Base-by-base conservation (phyloP, 2,797 vertebrate genomes). In the Lepus oiostolus region DNA sequence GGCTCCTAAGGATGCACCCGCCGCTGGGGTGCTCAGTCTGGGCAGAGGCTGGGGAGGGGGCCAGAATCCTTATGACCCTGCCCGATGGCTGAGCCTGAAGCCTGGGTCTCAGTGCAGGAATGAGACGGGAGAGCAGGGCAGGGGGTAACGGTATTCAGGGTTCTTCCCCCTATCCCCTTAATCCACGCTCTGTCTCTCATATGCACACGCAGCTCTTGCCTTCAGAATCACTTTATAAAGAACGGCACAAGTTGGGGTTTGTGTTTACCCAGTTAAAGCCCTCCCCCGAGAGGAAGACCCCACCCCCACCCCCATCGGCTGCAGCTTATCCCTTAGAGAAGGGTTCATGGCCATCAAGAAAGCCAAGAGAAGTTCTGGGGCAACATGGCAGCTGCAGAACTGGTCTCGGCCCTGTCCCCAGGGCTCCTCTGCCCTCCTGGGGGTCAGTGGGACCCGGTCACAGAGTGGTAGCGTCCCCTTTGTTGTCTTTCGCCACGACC, bases 141-240 rank as follows among this genome's bases (percentile, higher is more conserved):
- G n/a, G 7, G 28, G 35, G 42, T 82, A 21, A 84, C 54, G 58
- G 16, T 71, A 58, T 74, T 94, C 28, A 92, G 83, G 89, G 28
- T 58, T 47, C 24, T 58, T 52, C 26, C 47, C 32, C 30, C 50
- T 9, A 2, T 2, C 1, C 3, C 10, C n/a, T 32, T 11, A 21
- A 47, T 67, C 19, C 50, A 58, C 4, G 67, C n/a, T 58, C 54
- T 58, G 24, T 28, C 19, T 12, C 85, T 52, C n/a, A 30, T 22
- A 85, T 35, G 71, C 85, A 60, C 50, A 16, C 62, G 30, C 26
- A 52, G 24, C 28, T 75, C 63, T 94, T 35, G 71, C 80, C 68
- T 96, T 94, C 68, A 67, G 88, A 89, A 90, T 96, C 4, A 32
- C 92, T 97, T 97, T 91, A 94, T 91, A 96, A 95, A 95, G 90